A percentile compares a stretch with the other conserved stretches of the same genome.
Evolutionary conservation across 1,140 invertebrate genomes (phyloP).

Genomic region (Eumaeus atala): DNA sequence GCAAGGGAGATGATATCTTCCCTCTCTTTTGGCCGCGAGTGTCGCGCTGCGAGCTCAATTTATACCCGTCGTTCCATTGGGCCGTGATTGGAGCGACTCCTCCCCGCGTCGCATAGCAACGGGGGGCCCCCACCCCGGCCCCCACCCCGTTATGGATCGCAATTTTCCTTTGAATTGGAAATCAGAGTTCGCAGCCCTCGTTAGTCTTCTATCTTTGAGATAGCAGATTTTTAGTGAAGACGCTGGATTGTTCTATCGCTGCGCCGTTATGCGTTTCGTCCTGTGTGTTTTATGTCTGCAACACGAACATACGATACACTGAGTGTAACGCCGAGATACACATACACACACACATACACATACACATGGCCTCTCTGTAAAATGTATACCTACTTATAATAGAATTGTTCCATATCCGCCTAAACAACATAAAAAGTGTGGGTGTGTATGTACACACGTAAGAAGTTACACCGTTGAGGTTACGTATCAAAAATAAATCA

Average conservation of each 20-base stretch:
- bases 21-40: slow-evolving; percentile 46
- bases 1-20: slow-evolving; percentile 44
- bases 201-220: slow-evolving; percentile 66
- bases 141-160: slow-evolving; percentile 70
- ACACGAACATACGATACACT: not conserved
- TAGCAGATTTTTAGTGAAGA: slow-evolving; percentile 70
- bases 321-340: no score
- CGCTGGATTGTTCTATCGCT: slow-evolving; percentile 37
- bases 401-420: no score
- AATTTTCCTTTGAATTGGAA: slow-evolving; percentile 76
- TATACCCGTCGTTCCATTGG: slow-evolving; percentile 76
- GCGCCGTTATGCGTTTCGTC: slow-evolving; percentile 20
- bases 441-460: no score
- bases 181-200: slow-evolving; percentile 65
- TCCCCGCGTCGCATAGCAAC: slow-evolving; percentile 77
- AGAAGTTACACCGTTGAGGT: no score
- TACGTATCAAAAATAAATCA: no score
- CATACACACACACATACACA: no score
- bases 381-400: no score
- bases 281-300: slow-evolving; percentile 12
- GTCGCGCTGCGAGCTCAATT: slow-evolving; percentile 70
- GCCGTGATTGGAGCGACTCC: slow-evolving; percentile 73
- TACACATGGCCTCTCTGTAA: no score
- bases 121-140: slow-evolving; percentile 59
- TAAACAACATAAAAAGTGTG: no score